phyloP scores from a whole-genome alignment of 2,888 invertebrate species.

The Ommatoiulus sabulosus region DNA sequence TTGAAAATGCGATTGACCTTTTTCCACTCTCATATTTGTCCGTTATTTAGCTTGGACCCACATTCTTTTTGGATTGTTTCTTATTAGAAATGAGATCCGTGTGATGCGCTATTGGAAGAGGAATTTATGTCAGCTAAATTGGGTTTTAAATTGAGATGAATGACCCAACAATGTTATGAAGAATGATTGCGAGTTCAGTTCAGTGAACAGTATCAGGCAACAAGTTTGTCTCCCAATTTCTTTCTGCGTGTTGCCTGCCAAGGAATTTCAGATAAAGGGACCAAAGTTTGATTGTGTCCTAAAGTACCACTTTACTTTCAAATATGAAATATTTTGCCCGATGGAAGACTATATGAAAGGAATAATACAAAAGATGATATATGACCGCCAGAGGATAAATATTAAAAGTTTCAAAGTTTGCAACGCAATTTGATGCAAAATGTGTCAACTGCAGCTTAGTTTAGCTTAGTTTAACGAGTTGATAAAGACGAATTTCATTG shows the following conservation, averaged over 20 bases:
- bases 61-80: not conserved
- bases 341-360: not conserved
- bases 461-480: too few relatives aligned
- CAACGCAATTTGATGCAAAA: too few relatives aligned
- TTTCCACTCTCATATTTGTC: not conserved
- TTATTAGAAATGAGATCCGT: not conserved
- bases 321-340: not conserved
- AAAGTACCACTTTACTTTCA: not conserved
- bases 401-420: too few relatives aligned
- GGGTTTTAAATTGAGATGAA: constrained; percentile 40
- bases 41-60: not conserved
- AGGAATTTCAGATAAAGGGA: not conserved
- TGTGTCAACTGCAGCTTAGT: too few relatives aligned
- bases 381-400: too few relatives aligned
- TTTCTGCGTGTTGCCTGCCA: not conserved
- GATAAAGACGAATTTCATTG: too few relatives aligned
- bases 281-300: not conserved
- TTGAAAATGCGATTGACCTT: not conserved
- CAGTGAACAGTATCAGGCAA: not conserved
- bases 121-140: not conserved
- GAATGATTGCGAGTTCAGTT: not conserved
- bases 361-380: not conserved
- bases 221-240: constrained; percentile 1
- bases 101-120: not conserved
- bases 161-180: constrained; percentile 12